These are phyloP conservation scores for Lagenorhynchus albirostris DNA, from an alignment of 2,113 vertebrate species.

Conservation along the genomic window DNA sequence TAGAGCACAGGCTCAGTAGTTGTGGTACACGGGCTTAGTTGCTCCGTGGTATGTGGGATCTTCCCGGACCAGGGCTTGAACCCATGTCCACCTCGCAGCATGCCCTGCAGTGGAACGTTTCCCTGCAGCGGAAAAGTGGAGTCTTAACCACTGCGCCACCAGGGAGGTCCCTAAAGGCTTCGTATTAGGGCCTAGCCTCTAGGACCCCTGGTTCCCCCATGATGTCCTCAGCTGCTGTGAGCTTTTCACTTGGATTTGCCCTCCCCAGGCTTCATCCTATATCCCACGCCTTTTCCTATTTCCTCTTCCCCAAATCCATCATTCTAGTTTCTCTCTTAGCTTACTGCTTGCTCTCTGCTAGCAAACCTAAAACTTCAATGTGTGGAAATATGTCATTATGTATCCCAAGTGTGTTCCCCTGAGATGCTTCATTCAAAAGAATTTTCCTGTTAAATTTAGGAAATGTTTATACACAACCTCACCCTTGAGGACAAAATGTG, in stretches of 20 bases:
- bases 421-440: background rate
- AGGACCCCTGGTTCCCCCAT: background rate
- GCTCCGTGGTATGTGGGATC: no score
- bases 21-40: no score
- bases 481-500: background rate
- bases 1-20: no score
- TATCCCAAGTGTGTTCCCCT: background rate
- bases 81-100: no score
- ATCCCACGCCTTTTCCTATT: background rate
- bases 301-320: background rate
- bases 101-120: no score
- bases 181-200: background rate
- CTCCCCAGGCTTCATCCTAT: background rate
- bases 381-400: background rate
- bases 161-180: no score
- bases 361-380: background rate
- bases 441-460: constrained; percentile 1
- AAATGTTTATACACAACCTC: background rate
- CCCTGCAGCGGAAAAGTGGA: no score
- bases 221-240: background rate
- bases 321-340: background rate
- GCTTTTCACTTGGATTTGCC: background rate
- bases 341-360: background rate
- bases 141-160: no score
- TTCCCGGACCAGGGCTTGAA: no score